Base-by-base conservation (phyloP, 2,797 vertebrate genomes). In the Sitta carolinensis region DNA sequence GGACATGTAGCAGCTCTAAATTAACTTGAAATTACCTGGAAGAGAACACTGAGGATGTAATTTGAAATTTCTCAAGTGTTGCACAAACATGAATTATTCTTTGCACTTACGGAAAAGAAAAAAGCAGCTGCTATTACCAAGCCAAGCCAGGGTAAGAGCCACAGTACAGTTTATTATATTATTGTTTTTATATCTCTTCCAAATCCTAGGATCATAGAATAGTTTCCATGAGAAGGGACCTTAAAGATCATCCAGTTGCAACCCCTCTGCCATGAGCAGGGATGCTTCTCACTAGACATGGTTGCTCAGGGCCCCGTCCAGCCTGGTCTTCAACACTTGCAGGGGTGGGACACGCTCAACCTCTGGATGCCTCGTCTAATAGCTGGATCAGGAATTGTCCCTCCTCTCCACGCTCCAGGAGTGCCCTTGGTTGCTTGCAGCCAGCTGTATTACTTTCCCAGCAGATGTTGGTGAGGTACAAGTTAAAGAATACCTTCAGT, bases 121-220 rank as follows among this genome's bases (percentile, higher is more conserved):
- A 72, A 48, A 43, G 0, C 14, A 50, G 18, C 13, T 83, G 29
- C 43, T 82, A 6, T 58, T 73, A 43, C 20, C 54, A 72, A 85
- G 29, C 47, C 3, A 8, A 10, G 15, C 4, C 0, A 1, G 25
- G 13, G 18, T 38, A 78, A 62, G 70, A 90, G 58, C 52, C 3
- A 9, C 8, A 15, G 29, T n/a, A 10, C 11, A 27, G 36, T 85
- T n/a, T n/a, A n/a, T n/a, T n/a, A n/a, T 87, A n/a, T 43, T 62
- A 23, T 16, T 55, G 27, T 5, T 50, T 36, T 54, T 82, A 5
- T 40, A 11, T 63, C 26, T 38, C 26, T 82, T 84, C 40, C 34
- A 86, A 18, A 51, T 32, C 10, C 26, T 15, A 58, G 43, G 32
- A 14, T 47, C 23, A 25, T 29, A 25, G 29, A 52, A 68, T 54